Evolutionary conservation across 2,113 vertebrate genomes (phyloP).

Genomic region (Trematomus loennbergii): DNA sequence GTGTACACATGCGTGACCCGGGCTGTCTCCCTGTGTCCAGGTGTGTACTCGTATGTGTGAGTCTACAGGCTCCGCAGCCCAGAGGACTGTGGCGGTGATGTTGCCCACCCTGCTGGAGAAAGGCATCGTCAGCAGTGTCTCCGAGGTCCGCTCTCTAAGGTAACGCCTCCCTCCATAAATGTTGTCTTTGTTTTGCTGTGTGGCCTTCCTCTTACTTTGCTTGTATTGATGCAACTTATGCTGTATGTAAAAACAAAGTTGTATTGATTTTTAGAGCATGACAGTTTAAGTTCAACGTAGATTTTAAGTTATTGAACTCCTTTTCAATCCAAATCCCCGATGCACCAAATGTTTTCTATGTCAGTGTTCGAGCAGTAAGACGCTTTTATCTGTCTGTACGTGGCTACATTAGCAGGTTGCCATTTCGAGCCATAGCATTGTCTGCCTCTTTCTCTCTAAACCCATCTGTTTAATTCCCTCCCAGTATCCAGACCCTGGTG

Average conservation of each 20-base stretch:
- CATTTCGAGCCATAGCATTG: not conserved
- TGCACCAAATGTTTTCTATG: too few species aligned
- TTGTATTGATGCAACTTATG: not conserved
- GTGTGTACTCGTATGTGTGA: conserved; percentile 98
- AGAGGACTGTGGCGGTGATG: conserved; percentile 90
- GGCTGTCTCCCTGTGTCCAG: conserved; percentile 74
- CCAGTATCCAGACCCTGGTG: conserved; percentile 96
- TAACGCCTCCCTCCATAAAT: conserved; percentile 59
- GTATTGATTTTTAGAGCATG: too few species aligned
- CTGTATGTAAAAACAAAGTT: not conserved
- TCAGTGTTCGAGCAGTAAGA: too few species aligned
- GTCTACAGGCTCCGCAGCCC: conserved; percentile 89
- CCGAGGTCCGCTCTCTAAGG: conserved; percentile 96
- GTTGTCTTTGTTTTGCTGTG: not conserved
- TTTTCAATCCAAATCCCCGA: too few species aligned
- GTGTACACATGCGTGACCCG: not conserved
- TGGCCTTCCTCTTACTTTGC: not conserved
- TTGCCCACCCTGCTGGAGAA: conserved; percentile 96
- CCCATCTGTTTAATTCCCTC: not conserved
- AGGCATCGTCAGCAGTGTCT: conserved; percentile 94
- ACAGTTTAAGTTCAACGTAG: too few species aligned
- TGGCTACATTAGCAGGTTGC: not conserved
- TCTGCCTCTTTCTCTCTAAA: not conserved
- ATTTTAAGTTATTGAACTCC: too few species aligned
- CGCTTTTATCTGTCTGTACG: not conserved